Conservation (phyloP, 2,888 invertebrate genomes). For the Trachelus stipa region DNA sequence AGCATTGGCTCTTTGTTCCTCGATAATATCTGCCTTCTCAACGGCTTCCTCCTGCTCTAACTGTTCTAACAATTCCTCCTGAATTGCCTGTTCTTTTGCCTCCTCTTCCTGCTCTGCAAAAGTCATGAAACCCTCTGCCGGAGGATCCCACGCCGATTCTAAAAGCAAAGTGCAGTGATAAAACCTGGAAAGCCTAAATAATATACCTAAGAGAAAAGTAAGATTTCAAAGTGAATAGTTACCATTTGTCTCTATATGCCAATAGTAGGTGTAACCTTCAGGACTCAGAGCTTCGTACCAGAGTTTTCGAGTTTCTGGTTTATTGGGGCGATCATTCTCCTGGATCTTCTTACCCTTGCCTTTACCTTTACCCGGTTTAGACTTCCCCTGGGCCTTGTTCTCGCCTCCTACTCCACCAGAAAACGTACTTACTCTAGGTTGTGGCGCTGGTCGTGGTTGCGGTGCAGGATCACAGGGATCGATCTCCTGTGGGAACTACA, state of each 20-base stretch:
- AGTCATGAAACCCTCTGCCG: conserved; percentile 78
- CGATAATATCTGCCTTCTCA: conserved; percentile 63
- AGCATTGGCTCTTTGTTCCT: conserved; percentile 57
- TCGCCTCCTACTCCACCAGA: conserved; percentile 41
- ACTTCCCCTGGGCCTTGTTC: conserved; percentile 48
- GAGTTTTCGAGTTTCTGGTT: conserved; percentile 60
- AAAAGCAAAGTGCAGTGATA: conserved; percentile 41
- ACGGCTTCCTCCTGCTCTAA: conserved; percentile 67
- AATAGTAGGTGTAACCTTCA: conserved; percentile 85
- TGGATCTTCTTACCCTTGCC: conserved; percentile 53
- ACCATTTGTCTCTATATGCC: conserved; percentile 88
- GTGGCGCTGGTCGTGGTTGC: conserved; percentile 5
- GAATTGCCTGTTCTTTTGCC: conserved; percentile 67
- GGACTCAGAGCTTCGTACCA: conserved; percentile 87
- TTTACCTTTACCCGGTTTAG: conserved; percentile 45
- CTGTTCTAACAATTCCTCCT: conserved; percentile 66
- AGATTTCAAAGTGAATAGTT: conserved; percentile 29
- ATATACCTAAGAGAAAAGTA: neutral
- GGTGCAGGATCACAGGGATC: conserved; percentile 55
- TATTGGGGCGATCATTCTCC: conserved; percentile 37
- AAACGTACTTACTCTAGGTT: conserved; percentile 21
- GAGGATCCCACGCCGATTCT: conserved; percentile 84
- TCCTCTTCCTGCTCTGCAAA: conserved; percentile 74
- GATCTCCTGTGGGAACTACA: conserved; percentile 45
- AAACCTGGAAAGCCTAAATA: neutral